Base-by-base conservation (phyloP, 2,888 invertebrate species). In the Drosophila imparisetae region DNA sequence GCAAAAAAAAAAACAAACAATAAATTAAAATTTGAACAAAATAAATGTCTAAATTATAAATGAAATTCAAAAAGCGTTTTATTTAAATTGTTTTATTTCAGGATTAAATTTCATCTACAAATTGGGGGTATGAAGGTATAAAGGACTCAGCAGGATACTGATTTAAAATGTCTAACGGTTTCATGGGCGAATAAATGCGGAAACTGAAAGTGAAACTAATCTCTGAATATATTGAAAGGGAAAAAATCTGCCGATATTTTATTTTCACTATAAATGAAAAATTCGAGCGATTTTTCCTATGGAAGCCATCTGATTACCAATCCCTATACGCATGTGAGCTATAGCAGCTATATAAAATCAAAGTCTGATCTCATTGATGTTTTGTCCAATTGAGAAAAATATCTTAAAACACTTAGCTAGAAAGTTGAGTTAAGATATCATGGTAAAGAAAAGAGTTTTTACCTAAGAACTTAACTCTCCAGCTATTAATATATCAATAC, bases 21-120 rank as follows among this genome's bases (percentile, higher is more conserved):
- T 34, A 75, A 74, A 74, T 65, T 64, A 58, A 66, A 72, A 68
- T 65, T 80, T 78, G 59, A 76, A 85, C 66, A 80, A 68, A 80
- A 80, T 80, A 85, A 85, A 85, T 85, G 84, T 84, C 90, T 89
- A 87, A 89, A 84, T 77, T 84, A 89, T 75, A 70, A 79, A 87
- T 76, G 76, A 79, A 89, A 57, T 75, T 62, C 7, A 15, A 10
- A 5, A 29, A 15, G 21, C 21, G 54, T 65, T 72, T 53, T 55
- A 7, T 18, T 45, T 8, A 27, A 24, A 45, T 8, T 1, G 4
- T 69, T 64, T 34, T 21, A 27, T 34, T 53, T 18, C 15, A 11
- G 8, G 15, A 24, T 6, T 34, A 40, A 24, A 10, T 27, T 40
- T 1, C 5, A 42, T 34, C 48, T 18, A 29, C 40, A 57, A 42